Conservation (phyloP, 2,888 invertebrate species). For the Ormyrus pomaceus region DNA sequence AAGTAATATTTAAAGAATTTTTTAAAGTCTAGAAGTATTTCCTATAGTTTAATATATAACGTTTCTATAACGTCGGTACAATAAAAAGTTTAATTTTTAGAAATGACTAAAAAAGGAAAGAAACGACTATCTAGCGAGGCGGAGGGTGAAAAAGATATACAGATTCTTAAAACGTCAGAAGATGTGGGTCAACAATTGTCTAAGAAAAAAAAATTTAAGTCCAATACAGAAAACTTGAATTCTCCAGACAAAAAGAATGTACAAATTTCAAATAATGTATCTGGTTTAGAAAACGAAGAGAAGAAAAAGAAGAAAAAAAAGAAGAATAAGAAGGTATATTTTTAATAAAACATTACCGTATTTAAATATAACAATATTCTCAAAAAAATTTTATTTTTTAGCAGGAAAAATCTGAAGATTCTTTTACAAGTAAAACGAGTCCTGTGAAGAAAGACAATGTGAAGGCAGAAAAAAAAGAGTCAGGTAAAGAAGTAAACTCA, state of each 20-base stretch:
- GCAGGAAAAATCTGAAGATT: constrained; percentile 1
- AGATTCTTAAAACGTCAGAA: too few species aligned
- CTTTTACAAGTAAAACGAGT: background rate
- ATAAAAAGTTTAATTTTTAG: constrained; percentile 9
- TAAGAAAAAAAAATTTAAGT: background rate
- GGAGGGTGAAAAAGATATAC: background rate
- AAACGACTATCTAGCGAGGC: background rate
- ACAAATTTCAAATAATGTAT: background rate
- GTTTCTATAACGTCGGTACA: background rate
- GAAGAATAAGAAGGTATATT: constrained; percentile 37
- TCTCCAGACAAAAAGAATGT: background rate
- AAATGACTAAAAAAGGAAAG: constrained; percentile 28
- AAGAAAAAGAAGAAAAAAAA: constrained; percentile 29
- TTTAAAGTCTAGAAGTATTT: background rate
- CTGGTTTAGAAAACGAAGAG: background rate
- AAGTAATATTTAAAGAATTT: background rate
- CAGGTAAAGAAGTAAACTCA: constrained; percentile 11
- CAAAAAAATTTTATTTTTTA: constrained; percentile 3
- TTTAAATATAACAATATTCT: too few species aligned
- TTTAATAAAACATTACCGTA: background rate
- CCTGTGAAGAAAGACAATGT: background rate
- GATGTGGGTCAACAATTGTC: background rate
- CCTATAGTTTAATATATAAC: background rate
- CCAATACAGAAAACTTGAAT: background rate
- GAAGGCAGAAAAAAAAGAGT: background rate